Base-by-base conservation (phyloP, 2,888 invertebrate species). In the Euspilapteryx auroguttella region DNA sequence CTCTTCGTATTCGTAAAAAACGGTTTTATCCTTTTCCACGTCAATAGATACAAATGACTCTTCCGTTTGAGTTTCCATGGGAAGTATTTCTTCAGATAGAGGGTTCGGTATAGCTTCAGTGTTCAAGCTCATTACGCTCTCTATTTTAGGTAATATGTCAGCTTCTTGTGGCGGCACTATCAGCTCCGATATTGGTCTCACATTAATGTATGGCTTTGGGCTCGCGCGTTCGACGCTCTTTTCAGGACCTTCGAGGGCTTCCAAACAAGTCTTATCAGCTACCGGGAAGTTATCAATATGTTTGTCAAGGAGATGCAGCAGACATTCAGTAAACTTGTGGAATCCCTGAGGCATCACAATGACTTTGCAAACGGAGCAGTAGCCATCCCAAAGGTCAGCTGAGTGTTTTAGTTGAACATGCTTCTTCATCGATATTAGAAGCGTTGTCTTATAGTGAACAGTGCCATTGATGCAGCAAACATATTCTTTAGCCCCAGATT, bases 341-440 rank as follows among this genome's bases (percentile, higher is more conserved):
- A 39, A 37, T 10, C 69, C 71, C 49, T 64, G 65, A 6, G 61
- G 43, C 12, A 57, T 65, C 2, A 69, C 64, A 12, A 71, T 66
- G 2, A 69, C 58, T 41, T 71, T 63, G 37, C 82, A 82, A 8
- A 68, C 37, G 27, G 42, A 52, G 41, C 82, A 82, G 39, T 63
- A 76, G 1, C 82, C 82, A 34, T 76, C 73, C 82, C 82, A 82
- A 12, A 44, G 47, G 14, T 77, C 65, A n/a, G 32, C 27, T 3
- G 39, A 36, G 34, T 75, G 75, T 36, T 64, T 68, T 0, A 42
- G 32, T 40, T 71, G 66, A 2, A 69, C 54, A 33, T 73, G 73
- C 41, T 64, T 69, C 36, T 71, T 75, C 39, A 75, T 53, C 2
- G 71, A 71, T 41, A 75, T 75, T 17, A 69, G 37, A 12, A 73